Evolutionary conservation across 2,888 invertebrate genomes (phyloP).

Genomic region (Drosophila silvestris): DNA sequence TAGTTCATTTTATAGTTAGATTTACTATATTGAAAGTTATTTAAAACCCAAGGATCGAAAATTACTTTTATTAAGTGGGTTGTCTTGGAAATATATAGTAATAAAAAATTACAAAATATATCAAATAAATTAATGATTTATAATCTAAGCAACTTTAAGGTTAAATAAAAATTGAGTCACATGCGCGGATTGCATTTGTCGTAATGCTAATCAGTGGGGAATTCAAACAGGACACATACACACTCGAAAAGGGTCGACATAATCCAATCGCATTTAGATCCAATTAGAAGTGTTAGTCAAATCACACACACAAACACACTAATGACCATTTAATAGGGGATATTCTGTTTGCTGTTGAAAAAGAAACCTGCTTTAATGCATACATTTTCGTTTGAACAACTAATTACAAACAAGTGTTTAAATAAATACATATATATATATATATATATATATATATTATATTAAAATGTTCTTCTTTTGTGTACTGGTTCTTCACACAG

Average conservation of each 20-base stretch:
- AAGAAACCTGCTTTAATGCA: background rate
- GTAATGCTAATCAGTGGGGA: constrained; percentile 42
- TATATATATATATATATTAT: background rate
- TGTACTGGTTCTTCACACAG: background rate
- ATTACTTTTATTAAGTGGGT: background rate
- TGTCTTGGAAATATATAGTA: no score
- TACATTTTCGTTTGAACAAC: background rate
- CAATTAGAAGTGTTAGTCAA: constrained; percentile 42
- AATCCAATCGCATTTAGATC: constrained; percentile 48
- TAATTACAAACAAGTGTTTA: background rate
- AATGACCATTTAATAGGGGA: background rate
- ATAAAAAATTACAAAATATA: background rate
- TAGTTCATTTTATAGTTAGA: background rate
- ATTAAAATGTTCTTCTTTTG: background rate
- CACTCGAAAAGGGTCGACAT: constrained; percentile 26
- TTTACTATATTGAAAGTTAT: fast-evolving
- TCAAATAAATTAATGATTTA: background rate
- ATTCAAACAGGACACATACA: constrained; percentile 29
- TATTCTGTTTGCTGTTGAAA: background rate
- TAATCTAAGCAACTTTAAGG: background rate
- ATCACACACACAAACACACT: background rate
- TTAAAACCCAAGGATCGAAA: fast-evolving
- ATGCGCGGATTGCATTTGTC: constrained; percentile 16
- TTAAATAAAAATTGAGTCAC: constrained; percentile 25
- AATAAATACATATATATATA: background rate